Base-by-base conservation (phyloP, 2,888 invertebrate species). In the Pachydiplax longipennis region DNA sequence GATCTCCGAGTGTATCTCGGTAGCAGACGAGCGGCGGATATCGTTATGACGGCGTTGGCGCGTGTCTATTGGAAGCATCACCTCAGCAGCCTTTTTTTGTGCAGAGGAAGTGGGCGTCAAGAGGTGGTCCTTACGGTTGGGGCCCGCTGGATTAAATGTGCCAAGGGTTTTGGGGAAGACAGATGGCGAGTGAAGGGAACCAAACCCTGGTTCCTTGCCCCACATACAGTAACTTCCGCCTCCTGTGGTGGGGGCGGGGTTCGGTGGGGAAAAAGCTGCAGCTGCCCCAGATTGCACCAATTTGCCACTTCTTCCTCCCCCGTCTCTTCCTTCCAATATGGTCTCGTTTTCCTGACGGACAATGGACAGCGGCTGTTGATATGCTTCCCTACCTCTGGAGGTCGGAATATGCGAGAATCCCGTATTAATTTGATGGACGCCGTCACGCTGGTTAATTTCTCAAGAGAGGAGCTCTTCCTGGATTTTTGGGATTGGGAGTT, bases 121-220 rank as follows among this genome's bases (percentile, higher is more conserved):
- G 73, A 31, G 3, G 25, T 73, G 73, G 25, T 65, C 22, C 65
- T 65, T 73, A 13, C 10, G 31, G 8, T 31, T n/a, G 44, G 44
- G 44, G 22, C 10, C 31, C 58, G 58, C 22, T 22, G 48, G 61
- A 37, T 58, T 58, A 35, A 58, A 58, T 65, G 65, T n/a, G 61
- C 58, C 18, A 31, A 58, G 58, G 35, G 82, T 48, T 25, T 82
- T 25, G n/a, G n/a, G 87, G 87, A 40, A 87, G 87, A 87, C 87
- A 87, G 87, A 87, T 87, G 87, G 58, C 53, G 87, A 65, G 87
- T 87, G 87, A 87, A 58, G 61, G 87, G 37, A 25, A 87, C 87
- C 61, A 58, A 31, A 31, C 61, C 53, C 58, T 35, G 35, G 53
- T 35, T 35, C 58, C 58, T 58, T 58, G 48, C 87, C 61, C 15